Evolutionary conservation across 2,113 vertebrate genomes (phyloP), one percentile per base, ranked within the genome.

Genomic region (Tiliqua scincoides): DNA sequence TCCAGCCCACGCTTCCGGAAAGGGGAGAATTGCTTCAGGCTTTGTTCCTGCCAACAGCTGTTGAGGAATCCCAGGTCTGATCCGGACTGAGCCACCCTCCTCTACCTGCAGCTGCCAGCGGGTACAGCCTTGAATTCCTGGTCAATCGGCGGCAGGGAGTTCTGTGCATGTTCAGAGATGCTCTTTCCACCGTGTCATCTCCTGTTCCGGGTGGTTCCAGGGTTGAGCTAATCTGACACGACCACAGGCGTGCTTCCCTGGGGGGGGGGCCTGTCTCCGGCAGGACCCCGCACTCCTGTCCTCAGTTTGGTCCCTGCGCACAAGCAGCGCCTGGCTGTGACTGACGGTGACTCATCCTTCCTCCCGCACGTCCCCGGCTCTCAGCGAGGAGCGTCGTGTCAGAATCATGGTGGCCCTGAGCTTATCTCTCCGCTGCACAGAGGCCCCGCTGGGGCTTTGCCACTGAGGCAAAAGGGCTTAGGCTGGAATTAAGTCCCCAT

Each of bases 361-460:
- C 35, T 1, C 30, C 3, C 9, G 23, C 43, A n/a, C 72, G 18
- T 20, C 48, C 71, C 32, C 18, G 8, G 12, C 52, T n/a, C 79
- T 15, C n/a, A 68, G 27, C 82, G 61, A 11, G 32, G 18, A 17
- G 40, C 4, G 7, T 57, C 14, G 72, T 87, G 85, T 70, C 82
- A 62, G 27, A 40, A 20, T 30, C 3, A 21, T 21, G 14, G 20
- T 52, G 82, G 59, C 27, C 43, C 82, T 18, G 2, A 43, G 86
- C 81, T 84, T 79, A 88, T 84, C 87, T 79, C 68, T 12, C 70
- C 3, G 18, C 67, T 27, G 52, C 85, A 70, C 40, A 37, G 63
- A 52, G 57, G 67, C 37, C 1, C 75, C 21, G 80, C 80, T 5
- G 67, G 32, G 65, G 10, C 65, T 4, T 25, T 23, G 9, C 35